Percentiles rank a stretch among this genome's conserved stretches.
Evolutionary conservation across 2,888 invertebrate genomes (phyloP).

Genomic region (Onthophagus sagittarius): DNA sequence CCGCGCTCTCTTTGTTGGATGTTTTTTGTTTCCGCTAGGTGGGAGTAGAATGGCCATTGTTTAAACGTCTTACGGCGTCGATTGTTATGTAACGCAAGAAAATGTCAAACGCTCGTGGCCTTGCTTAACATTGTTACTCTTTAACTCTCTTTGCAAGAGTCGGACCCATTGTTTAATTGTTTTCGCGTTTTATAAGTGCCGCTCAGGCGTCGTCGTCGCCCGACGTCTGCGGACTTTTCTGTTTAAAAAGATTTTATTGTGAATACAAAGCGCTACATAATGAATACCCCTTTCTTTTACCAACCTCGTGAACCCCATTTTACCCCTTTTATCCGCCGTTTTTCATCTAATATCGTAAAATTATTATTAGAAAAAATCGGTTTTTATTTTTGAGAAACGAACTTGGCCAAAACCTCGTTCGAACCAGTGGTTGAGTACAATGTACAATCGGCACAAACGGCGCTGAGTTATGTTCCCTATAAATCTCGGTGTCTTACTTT

Average conservation of each 20-base stretch:
- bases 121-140: slow-evolving; percentile 33
- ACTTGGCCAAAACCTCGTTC: slow-evolving; percentile 5
- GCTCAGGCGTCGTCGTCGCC: slow-evolving; percentile 7
- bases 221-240: slow-evolving; percentile 18
- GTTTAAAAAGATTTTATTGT: slow-evolving; percentile 23
- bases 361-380: slow-evolving; percentile 12
- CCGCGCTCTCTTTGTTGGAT: slow-evolving; percentile 42
- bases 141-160: slow-evolving; percentile 22
- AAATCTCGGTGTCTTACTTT: slow-evolving; percentile 39
- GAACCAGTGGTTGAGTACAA: slow-evolving; percentile 32
- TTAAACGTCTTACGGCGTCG: slow-evolving; percentile 45
- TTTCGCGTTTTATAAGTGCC: slow-evolving; percentile 23
- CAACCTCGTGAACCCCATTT: slow-evolving; percentile 1
- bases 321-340: slow-evolving; percentile 11
- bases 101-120: slow-evolving; percentile 40
- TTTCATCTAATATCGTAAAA: background rate
- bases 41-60: slow-evolving; percentile 45
- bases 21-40: slow-evolving; percentile 46
- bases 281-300: slow-evolving; percentile 10
- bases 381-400: no score
- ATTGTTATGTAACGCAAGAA: slow-evolving; percentile 43
- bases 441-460: slow-evolving; percentile 36
- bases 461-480: slow-evolving; percentile 37
- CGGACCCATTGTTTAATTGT: slow-evolving; percentile 24
- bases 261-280: slow-evolving; percentile 20